These are phyloP conservation scores for Drosophila affinis DNA, from an alignment of 2,888 invertebrate genomes.

Conservation along the genomic window DNA sequence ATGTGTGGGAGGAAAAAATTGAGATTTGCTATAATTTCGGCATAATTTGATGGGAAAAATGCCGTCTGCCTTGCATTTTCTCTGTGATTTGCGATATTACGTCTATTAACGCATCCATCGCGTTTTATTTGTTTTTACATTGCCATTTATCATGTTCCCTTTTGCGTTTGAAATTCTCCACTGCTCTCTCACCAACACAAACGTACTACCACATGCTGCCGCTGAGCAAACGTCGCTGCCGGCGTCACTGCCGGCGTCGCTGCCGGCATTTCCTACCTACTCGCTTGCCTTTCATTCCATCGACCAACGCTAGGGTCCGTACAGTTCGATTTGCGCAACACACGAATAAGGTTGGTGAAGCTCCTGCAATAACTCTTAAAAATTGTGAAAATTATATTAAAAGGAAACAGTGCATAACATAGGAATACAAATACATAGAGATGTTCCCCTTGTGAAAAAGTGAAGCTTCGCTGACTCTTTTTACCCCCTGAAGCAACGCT, in stretches of 20 bases:
- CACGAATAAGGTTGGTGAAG: constrained; percentile 74
- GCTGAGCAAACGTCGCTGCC: constrained; percentile 4
- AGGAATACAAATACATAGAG: neutral
- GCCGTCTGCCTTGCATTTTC: constrained; percentile 5
- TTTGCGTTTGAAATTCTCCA: constrained; percentile 45
- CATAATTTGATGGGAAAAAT: neutral
- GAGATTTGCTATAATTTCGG: constrained; percentile 1
- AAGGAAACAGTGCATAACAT: neutral
- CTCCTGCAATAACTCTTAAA: neutral
- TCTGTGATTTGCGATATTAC: neutral
- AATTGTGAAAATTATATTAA: constrained; percentile 21
- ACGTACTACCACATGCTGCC: neutral
- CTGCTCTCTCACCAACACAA: constrained; percentile 26
- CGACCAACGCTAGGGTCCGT: constrained; percentile 51
- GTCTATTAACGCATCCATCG: constrained; percentile 36
- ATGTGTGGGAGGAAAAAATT: neutral
- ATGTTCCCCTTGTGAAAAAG: neutral
- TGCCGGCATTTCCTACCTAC: constrained; percentile 33
- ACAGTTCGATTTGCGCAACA: constrained; percentile 78
- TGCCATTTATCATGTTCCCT: constrained; percentile 63
- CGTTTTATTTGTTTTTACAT: constrained; percentile 73
- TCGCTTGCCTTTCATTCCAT: constrained; percentile 51
- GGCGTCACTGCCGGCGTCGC: constrained; percentile 19
- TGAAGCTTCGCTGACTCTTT: neutral
- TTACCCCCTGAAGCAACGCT: neutral